phyloP scores from a whole-genome alignment of 2,113 vertebrate species.

The Ceratotherium simum region DNA sequence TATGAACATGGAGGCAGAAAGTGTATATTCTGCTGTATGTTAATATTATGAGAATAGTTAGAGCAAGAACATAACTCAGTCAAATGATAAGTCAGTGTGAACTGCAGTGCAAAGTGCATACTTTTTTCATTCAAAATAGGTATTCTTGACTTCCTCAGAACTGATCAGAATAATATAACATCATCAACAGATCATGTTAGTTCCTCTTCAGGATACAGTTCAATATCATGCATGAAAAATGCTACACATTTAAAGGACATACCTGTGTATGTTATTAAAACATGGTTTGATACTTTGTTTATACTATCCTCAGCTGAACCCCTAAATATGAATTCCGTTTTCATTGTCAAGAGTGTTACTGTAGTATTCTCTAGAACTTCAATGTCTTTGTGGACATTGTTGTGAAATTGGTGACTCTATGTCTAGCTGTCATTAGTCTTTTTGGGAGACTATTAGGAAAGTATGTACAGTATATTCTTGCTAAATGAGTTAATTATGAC shows the following conservation, averaged over 20 bases:
- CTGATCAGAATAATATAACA: constrained; percentile 74
- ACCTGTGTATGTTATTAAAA: constrained; percentile 85
- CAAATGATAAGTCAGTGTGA: constrained; percentile 73
- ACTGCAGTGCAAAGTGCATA: constrained; percentile 73
- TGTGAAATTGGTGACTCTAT: constrained; percentile 90
- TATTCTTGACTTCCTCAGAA: constrained; percentile 82
- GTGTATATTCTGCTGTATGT: constrained; percentile 75
- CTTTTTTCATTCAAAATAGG: constrained; percentile 73
- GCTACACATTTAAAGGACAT: constrained; percentile 87
- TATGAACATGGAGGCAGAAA: constrained; percentile 79
- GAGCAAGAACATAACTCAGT: constrained; percentile 67
- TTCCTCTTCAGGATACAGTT: constrained; percentile 81
- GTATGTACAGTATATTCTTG: constrained; percentile 90
- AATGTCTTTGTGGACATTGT: constrained; percentile 93
- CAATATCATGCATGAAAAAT: constrained; percentile 88
- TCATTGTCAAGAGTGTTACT: constrained; percentile 91
- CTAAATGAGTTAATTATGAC: constrained; percentile 88
- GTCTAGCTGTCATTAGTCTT: constrained; percentile 91
- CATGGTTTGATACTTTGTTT: constrained; percentile 87
- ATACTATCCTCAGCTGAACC: constrained; percentile 88
- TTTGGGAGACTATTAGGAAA: constrained; percentile 90
- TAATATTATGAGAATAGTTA: constrained; percentile 81
- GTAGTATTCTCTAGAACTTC: constrained; percentile 92
- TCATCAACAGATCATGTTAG: constrained; percentile 71
- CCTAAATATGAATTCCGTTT: constrained; percentile 89